These are phyloP conservation scores for Pangasianodon gigas DNA, from an alignment of 2,113 vertebrate species.

Conservation along the genomic window DNA sequence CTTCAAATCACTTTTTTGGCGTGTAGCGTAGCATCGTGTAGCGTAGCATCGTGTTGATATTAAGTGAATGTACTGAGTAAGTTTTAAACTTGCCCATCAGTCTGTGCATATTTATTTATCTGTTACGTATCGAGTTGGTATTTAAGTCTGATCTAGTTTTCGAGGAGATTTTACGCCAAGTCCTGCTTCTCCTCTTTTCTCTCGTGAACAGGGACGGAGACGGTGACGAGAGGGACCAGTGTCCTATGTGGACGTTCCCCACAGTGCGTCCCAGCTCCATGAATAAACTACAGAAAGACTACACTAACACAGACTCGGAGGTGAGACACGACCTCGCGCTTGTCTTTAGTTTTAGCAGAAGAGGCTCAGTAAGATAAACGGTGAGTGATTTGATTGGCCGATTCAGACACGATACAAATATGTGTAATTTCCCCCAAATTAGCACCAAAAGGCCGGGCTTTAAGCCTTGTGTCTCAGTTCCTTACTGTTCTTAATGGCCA, in stretches of 20 bases:
- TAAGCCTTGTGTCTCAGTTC: background rate
- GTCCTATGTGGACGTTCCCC: slow-evolving; percentile 94
- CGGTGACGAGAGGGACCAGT: slow-evolving; percentile 85
- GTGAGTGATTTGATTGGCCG: background rate
- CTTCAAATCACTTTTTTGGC: background rate
- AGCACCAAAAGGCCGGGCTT: background rate
- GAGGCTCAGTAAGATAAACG: background rate
- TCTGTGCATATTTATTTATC: background rate
- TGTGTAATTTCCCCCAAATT: background rate
- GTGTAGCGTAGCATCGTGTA: background rate
- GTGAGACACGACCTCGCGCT: slow-evolving; percentile 60
- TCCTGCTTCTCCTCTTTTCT: background rate
- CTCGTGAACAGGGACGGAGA: slow-evolving; percentile 83
- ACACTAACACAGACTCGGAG: slow-evolving; percentile 80
- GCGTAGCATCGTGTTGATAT: no score
- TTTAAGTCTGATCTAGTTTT: background rate
- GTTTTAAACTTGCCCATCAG: background rate
- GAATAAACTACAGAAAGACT: slow-evolving; percentile 87
- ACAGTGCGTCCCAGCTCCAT: slow-evolving; percentile 89
- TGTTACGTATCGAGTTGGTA: background rate
- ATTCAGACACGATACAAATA: background rate
- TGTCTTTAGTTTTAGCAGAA: background rate
- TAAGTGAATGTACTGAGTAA: background rate
- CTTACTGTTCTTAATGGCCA: background rate
- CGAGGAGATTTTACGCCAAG: background rate